phyloP scores from a whole-genome alignment of 2,888 invertebrate genomes.

The Nebria brevicollis region DNA sequence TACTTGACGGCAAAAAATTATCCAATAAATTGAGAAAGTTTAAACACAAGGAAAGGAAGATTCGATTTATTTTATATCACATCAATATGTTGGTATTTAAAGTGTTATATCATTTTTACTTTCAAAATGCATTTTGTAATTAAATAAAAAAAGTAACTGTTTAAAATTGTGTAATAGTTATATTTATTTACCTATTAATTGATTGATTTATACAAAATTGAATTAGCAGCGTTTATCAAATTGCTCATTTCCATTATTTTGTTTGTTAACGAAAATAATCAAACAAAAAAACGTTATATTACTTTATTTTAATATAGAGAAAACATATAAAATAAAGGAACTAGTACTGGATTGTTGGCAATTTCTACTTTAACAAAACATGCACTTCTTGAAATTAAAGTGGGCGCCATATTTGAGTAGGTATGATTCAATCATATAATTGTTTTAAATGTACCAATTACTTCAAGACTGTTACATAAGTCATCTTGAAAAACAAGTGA shows the following conservation, averaged over 20 bases:
- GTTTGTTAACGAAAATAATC: too few species aligned
- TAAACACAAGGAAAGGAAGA: neutral
- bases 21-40: neutral
- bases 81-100: neutral
- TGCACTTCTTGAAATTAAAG: neutral
- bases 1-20: neutral
- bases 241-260: too few species aligned
- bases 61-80: neutral
- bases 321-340: too few species aligned
- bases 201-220: too few species aligned
- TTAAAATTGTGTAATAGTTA: too few species aligned
- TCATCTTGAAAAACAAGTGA: neutral
- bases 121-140: too few species aligned
- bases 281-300: too few species aligned
- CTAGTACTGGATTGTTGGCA: too few species aligned
- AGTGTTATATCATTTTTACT: neutral
- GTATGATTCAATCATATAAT: neutral
- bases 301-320: too few species aligned
- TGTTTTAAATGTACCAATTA: conserved; percentile 1
- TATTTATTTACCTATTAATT: too few species aligned
- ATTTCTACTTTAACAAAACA: neutral
- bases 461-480: neutral
- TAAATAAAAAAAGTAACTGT: too few species aligned
- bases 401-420: neutral
- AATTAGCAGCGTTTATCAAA: too few species aligned